Conservation (phyloP, 1,140 invertebrate species). For the Matsumurasca onukii region DNA sequence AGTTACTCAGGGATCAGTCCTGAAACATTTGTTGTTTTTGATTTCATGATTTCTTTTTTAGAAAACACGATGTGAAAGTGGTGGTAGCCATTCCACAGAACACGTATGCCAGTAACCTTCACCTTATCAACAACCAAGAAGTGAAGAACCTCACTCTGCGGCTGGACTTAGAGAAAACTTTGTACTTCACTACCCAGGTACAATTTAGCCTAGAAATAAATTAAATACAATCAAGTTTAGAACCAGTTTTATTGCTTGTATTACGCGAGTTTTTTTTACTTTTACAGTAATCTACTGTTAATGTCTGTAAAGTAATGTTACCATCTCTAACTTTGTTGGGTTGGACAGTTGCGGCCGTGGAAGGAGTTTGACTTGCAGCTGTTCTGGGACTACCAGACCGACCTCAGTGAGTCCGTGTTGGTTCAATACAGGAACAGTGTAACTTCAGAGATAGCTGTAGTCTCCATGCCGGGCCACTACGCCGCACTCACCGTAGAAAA, state of each 20-base stretch:
- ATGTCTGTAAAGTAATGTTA: background rate
- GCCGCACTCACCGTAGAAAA: slow-evolving; percentile 11
- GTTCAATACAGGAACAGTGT: slow-evolving; percentile 1
- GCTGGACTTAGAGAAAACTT: slow-evolving; percentile 8
- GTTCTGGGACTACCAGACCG: slow-evolving; percentile 4
- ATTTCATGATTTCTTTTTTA: too few relatives aligned
- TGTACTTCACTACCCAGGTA: slow-evolving; percentile 16
- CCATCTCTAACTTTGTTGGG: background rate
- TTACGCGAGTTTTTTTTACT: background rate
- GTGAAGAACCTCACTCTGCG: background rate
- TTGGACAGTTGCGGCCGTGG: background rate
- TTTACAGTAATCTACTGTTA: too few relatives aligned
- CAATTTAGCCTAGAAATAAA: too few relatives aligned
- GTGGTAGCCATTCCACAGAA: background rate
- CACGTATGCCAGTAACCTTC: background rate
- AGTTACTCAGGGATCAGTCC: too few relatives aligned
- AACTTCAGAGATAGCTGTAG: background rate
- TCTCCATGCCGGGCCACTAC: slow-evolving; percentile 12
- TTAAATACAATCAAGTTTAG: too few relatives aligned
- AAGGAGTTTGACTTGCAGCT: slow-evolving; percentile 6
- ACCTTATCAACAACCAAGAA: background rate
- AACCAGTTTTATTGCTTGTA: background rate
- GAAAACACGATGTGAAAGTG: slow-evolving; percentile 12
- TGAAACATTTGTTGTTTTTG: too few relatives aligned
- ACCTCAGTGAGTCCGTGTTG: background rate